phyloP scores from a whole-genome alignment of 2,797 vertebrate genomes.

The Luscinia luscinia region DNA sequence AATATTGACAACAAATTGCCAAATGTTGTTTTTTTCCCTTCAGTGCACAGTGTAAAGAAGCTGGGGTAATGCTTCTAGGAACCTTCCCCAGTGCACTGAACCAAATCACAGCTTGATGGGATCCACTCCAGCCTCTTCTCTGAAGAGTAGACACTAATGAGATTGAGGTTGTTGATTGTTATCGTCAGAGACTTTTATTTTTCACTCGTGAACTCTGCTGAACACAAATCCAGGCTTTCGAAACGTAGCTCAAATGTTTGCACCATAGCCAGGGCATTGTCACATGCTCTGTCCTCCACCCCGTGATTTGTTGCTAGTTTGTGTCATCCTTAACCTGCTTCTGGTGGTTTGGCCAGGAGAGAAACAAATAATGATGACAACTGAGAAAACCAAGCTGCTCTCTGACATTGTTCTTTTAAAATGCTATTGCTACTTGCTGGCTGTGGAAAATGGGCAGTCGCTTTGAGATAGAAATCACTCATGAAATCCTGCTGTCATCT shows the following conservation, averaged over 20 bases:
- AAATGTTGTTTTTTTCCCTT: conserved; percentile 54
- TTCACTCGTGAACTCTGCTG: conserved; percentile 5
- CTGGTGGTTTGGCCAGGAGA: conserved; percentile 46
- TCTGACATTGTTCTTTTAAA: background rate
- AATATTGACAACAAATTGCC: conserved; percentile 79
- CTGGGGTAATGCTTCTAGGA: conserved; percentile 65
- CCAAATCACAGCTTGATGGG: conserved; percentile 47
- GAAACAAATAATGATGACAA: conserved; percentile 49
- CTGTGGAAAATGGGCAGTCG: background rate
- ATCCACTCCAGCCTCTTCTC: conserved; percentile 49
- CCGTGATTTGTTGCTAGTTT: conserved; percentile 35
- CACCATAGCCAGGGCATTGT: conserved; percentile 6
- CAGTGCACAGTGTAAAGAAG: conserved; percentile 35
- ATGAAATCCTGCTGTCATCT: conserved; percentile 19
- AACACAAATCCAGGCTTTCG: conserved; percentile 43
- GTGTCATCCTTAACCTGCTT: conserved; percentile 32
- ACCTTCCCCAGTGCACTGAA: conserved; percentile 47
- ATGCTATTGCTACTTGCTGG: background rate
- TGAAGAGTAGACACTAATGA: conserved; percentile 20
- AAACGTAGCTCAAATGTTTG: conserved; percentile 11
- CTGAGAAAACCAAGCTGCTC: conserved; percentile 52
- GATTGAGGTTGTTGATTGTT: conserved; percentile 13
- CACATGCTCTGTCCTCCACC: conserved; percentile 30
- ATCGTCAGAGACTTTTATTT: conserved; percentile 43
- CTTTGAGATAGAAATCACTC: background rate